Conservation (phyloP, 2,113 vertebrate genomes). For the Lanius collurio region DNA sequence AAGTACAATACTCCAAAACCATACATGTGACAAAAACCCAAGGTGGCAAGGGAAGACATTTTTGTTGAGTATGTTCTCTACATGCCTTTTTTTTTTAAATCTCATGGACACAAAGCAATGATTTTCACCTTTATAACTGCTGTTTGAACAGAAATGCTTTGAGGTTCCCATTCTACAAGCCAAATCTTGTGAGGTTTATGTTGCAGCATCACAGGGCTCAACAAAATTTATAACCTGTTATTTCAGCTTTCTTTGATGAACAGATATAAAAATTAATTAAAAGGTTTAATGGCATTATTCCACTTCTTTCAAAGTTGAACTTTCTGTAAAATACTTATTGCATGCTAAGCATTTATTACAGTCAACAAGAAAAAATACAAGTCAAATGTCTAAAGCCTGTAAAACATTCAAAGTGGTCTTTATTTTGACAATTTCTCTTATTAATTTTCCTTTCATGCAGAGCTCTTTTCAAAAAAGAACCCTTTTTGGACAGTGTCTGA, state of each 20-base stretch:
- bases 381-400: not conserved
- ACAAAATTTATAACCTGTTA: not conserved
- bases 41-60: not conserved
- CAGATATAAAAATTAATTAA: slow-evolving; percentile 18
- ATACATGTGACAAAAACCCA: not conserved
- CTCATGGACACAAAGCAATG: not conserved
- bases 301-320: not conserved
- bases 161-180: not conserved
- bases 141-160: not conserved
- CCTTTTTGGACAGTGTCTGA: not conserved
- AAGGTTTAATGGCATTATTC: slow-evolving; percentile 9
- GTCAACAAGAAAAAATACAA: not conserved
- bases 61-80: not conserved
- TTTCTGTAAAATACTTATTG: not conserved
- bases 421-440: not conserved
- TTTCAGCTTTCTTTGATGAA: slow-evolving; percentile 24
- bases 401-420: not conserved
- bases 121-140: not conserved
- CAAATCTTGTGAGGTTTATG: not conserved
- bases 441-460: not conserved
- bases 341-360: not conserved
- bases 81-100: not conserved
- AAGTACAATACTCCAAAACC: not conserved
- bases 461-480: not conserved
- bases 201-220: not conserved